Base-by-base conservation (phyloP, 1,140 invertebrate species). In the Laodelphax striatellus region DNA sequence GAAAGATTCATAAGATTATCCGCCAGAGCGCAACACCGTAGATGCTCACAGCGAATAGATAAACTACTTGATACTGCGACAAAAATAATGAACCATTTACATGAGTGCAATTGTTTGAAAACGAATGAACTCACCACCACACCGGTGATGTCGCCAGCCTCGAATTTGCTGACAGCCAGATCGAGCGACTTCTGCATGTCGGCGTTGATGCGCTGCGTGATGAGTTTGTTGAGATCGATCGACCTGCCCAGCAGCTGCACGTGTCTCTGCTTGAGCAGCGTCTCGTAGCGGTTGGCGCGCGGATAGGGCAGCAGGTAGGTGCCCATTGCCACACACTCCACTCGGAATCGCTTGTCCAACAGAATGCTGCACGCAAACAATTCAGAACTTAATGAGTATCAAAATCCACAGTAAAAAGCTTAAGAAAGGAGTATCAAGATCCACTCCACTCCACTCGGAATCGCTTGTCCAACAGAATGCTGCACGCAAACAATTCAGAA, bases 141-240 rank as follows among this genome's bases (percentile, higher is more conserved):
- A 9, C 92, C 94, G 8, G 95, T 97, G n/a, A 99, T 90, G 71
- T 98, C 94, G 5, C 92, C 92, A 28, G 86, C 90, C 77, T 98
- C 95, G 77, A 99, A 99, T 71, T 94, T 91, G 59, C 87, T 90
- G 63, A 99, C 94, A 0, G 95, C 95, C 43, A 94, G 80, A 74
- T 98, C 94, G 16, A 99, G 76, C 28, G 93, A 94, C 70, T 95
- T 94, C 69, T 96, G 91, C 83, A 98, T 88, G 61, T 94, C 89
- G 0, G 90, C 88, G 75, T 98, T 98, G 55, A 99, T 91, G 65
- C 97, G 80, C 71, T 99, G 97, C 0, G 92, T 92, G 55, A 99
- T 93, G 41, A 99, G 75, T 69, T 94, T 90, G 72, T 98, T 98
- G 34, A 99, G 76, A 78, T 99, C 96, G 64, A 99, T 96, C 21